These are phyloP conservation scores for Eupithecia subumbrata DNA, from an alignment of 2,888 invertebrate species.

Conservation along the genomic window DNA sequence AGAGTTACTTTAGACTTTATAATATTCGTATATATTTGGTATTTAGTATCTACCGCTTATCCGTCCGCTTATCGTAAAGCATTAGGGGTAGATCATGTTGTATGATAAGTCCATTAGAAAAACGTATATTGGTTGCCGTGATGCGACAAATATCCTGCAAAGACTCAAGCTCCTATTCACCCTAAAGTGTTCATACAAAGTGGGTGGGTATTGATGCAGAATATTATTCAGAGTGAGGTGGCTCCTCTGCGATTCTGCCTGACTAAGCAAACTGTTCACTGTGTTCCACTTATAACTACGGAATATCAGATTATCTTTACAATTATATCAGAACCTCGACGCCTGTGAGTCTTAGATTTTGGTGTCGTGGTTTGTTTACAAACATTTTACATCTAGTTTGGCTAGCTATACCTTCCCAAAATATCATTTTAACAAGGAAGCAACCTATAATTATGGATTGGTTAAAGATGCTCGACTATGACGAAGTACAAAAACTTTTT, in stretches of 20 bases:
- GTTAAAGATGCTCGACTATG: no score
- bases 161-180: slow-evolving; percentile 4
- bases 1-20: no score
- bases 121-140: neutral
- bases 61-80: no score
- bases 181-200: slow-evolving; percentile 23
- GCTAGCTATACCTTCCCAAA: neutral
- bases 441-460: no score
- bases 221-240: slow-evolving; percentile 36
- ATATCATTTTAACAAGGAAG: neutral
- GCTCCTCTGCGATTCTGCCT: neutral
- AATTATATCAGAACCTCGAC: no score
- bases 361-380: no score
- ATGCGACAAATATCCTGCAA: slow-evolving; percentile 5
- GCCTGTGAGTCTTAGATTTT: no score
- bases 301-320: neutral
- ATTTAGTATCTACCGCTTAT: no score
- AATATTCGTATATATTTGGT: no score
- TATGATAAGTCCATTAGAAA: neutral
- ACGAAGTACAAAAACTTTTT: no score
- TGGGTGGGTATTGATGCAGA: slow-evolving; percentile 30
- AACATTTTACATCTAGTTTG: no score
- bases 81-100: no score
- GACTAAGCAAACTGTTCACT: neutral
- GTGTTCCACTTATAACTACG: neutral